These are phyloP conservation scores for Idaea straminata DNA, from an alignment of 2,888 invertebrate genomes.

Conservation along the genomic window DNA sequence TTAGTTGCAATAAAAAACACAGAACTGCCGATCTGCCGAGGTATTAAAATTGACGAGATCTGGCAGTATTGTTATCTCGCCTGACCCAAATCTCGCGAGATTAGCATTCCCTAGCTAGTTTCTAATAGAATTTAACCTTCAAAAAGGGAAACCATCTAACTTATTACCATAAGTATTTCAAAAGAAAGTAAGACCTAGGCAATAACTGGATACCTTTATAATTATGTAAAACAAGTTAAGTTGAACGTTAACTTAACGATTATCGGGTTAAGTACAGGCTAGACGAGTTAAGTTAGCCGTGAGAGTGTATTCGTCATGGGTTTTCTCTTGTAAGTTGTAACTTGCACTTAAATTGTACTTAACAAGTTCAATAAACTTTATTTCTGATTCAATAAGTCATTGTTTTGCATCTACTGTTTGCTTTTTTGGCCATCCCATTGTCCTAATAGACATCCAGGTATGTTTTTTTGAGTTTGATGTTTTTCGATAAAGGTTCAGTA, in stretches of 20 bases:
- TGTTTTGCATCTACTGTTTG: not conserved
- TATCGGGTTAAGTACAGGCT: not conserved
- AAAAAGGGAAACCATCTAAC: not conserved
- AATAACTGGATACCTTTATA: slow-evolving; percentile 2
- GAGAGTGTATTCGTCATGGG: slow-evolving; percentile 26
- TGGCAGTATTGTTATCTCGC: too few species aligned
- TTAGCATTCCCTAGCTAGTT: too few species aligned
- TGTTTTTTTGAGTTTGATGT: too few species aligned
- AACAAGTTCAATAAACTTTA: not conserved
- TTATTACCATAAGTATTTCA: slow-evolving; percentile 7
- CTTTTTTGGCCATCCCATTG: not conserved
- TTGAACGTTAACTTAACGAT: not conserved
- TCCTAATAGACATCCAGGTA: not conserved
- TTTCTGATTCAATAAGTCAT: not conserved
- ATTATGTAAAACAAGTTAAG: not conserved
- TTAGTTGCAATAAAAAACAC: too few species aligned
- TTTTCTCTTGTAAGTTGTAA: slow-evolving; percentile 18
- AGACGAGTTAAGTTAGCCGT: slow-evolving; percentile 12
- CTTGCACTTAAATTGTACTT: slow-evolving; percentile 2
- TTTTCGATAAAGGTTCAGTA: too few species aligned
- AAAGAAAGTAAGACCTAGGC: slow-evolving; percentile 17
- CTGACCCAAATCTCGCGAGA: too few species aligned
- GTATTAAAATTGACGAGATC: too few species aligned
- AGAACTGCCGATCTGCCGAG: too few species aligned
- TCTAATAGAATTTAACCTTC: not conserved